A percentile compares a stretch with the other conserved stretches of the same genome.
Evolutionary conservation across 1,140 invertebrate species (phyloP).

Genomic region (Ditylenchus dipsaci): DNA sequence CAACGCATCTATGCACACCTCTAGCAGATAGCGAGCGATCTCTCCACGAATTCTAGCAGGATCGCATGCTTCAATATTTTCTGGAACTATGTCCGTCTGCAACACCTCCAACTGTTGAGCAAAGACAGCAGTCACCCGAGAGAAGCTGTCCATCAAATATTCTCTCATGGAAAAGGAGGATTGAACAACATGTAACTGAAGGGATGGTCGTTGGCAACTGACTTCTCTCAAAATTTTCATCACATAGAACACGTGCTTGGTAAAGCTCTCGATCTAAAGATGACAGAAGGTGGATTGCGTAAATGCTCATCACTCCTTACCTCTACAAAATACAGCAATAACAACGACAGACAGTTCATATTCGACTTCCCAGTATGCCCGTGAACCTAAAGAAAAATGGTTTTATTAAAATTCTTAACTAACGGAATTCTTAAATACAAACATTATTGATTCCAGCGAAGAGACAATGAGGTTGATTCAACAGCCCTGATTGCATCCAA

Average conservation of each 20-base stretch:
- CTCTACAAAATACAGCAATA: conserved; percentile 22
- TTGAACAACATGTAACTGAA: conserved; percentile 31
- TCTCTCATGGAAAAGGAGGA: conserved; percentile 10
- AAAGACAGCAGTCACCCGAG: conserved; percentile 13
- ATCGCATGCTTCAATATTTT: conserved; percentile 2
- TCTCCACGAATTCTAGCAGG: conserved; percentile 26
- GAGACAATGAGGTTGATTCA: conserved; percentile 23
- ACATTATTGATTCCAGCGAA: conserved; percentile 25
- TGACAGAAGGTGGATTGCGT: too few relatives aligned
- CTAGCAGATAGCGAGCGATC: conserved; percentile 30
- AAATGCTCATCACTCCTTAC: too few relatives aligned
- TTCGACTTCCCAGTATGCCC: neutral
- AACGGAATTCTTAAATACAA: neutral
- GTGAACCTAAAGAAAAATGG: neutral
- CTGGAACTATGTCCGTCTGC: conserved; percentile 14
- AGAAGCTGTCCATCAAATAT: conserved; percentile 12
- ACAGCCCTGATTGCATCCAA: conserved; percentile 31
- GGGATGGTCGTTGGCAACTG: conserved; percentile 16
- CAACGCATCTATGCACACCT: conserved; percentile 30
- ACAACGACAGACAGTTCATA: conserved; percentile 12
- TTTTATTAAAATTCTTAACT: too few relatives aligned
- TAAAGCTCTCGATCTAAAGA: conserved; percentile 17
- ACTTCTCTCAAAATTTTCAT: conserved; percentile 21
- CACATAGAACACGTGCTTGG: conserved; percentile 31
- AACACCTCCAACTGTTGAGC: conserved; percentile 10